Conservation (phyloP, 1,140 invertebrate species). For the Bombus confusus region DNA sequence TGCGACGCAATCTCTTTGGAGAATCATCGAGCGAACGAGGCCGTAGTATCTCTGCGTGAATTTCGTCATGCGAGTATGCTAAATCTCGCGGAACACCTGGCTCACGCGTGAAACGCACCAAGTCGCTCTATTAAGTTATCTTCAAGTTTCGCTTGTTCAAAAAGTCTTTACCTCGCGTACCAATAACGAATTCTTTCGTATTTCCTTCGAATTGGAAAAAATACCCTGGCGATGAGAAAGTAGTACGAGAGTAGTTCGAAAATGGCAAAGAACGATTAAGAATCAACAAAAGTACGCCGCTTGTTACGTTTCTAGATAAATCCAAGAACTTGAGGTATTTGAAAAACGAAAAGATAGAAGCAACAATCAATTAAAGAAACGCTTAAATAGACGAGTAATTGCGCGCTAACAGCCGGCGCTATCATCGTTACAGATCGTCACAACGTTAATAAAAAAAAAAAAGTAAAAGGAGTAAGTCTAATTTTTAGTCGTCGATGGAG, state of each 20-base stretch:
- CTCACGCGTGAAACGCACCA: background rate
- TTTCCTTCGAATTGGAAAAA: too few relatives aligned
- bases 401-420: background rate
- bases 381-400: background rate
- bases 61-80: conserved; percentile 5
- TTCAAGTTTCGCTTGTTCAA: too few relatives aligned
- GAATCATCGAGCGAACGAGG: conserved; percentile 23
- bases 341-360: background rate
- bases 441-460: background rate
- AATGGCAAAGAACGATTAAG: too few relatives aligned
- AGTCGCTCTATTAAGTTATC: background rate
- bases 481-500: too few relatives aligned
- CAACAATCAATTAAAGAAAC: background rate
- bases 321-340: background rate
- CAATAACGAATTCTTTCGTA: too few relatives aligned
- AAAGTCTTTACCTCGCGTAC: too few relatives aligned
- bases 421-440: background rate
- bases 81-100: background rate
- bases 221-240: too few relatives aligned
- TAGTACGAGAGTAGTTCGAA: too few relatives aligned
- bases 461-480: too few relatives aligned
- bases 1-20: conserved; percentile 16
- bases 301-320: background rate
- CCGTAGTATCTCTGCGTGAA: background rate
- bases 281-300: too few relatives aligned